Percentiles rank a stretch among this genome's conserved stretches.
phyloP scores from a whole-genome alignment of 2,888 invertebrate genomes.

The Thereva nobilitata region DNA sequence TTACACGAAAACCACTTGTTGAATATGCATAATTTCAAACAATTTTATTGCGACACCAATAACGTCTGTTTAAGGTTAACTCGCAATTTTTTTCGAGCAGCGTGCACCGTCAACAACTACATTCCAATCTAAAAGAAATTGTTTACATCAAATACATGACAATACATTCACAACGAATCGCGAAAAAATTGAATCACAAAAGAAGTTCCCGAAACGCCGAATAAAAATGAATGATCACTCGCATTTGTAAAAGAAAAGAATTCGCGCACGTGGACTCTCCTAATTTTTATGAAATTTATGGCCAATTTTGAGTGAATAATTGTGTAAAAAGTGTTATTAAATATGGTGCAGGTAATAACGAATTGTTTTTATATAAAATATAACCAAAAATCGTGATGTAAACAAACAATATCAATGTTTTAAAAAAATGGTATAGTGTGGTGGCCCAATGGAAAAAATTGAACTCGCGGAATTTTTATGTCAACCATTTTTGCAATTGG shows the following conservation, averaged over 20 bases:
- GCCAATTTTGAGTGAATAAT: conserved; percentile 40
- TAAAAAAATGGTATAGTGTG: conserved; percentile 27
- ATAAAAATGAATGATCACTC: conserved; percentile 42
- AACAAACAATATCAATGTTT: conserved; percentile 31
- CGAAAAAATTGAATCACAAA: conserved; percentile 42
- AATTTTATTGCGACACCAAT: too few relatives aligned
- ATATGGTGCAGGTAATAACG: conserved; percentile 41
- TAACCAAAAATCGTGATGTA: conserved; percentile 26
- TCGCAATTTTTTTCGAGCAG: conserved; percentile 18
- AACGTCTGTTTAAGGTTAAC: conserved; percentile 13
- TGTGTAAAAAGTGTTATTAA: conserved; percentile 37
- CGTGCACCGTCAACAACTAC: conserved; percentile 17
- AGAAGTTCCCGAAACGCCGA: conserved; percentile 41
- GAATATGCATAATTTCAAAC: too few relatives aligned
- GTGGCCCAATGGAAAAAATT: conserved; percentile 26
- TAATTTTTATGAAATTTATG: conserved; percentile 41
- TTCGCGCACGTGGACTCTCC: conserved; percentile 41
- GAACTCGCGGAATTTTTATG: conserved; percentile 40
- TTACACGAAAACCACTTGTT: too few relatives aligned
- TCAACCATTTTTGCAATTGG: conserved; percentile 41
- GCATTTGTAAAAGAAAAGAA: conserved; percentile 40
- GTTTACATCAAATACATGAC: conserved; percentile 21
- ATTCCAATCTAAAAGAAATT: conserved; percentile 7
- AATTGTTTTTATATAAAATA: conserved; percentile 12
- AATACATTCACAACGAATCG: conserved; percentile 27